Evolutionary conservation across 2,113 vertebrate genomes (phyloP).

Genomic region (Parus major): DNA sequence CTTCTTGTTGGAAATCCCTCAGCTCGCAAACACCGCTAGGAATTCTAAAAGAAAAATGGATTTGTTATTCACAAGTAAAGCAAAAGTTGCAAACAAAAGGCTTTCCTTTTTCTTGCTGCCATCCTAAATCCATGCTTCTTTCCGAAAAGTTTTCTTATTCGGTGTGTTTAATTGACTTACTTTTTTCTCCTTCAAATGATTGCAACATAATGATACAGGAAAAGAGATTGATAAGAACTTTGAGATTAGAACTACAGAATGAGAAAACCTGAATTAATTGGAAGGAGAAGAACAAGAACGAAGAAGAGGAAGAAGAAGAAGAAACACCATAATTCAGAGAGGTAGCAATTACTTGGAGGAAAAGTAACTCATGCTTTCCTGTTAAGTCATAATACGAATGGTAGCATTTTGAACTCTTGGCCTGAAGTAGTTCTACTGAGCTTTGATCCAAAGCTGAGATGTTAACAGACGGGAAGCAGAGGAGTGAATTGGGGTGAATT

Average conservation of each 20-base stretch:
- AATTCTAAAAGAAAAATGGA: not conserved
- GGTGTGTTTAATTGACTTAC: not conserved
- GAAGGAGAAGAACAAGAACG: not conserved
- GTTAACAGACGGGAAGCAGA: constrained; percentile 28
- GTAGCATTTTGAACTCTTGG: constrained; percentile 48
- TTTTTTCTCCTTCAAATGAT: not conserved
- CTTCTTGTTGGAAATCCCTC: not conserved
- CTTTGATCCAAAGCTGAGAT: constrained; percentile 30
- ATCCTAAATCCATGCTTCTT: not conserved
- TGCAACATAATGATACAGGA: not conserved
- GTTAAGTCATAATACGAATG: constrained; percentile 1
- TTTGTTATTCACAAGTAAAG: not conserved
- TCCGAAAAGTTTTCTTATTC: not conserved
- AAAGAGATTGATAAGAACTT: not conserved
- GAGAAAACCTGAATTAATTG: not conserved
- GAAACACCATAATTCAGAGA: not conserved
- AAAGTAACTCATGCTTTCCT: constrained; percentile 2
- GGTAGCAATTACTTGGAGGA: constrained; percentile 6
- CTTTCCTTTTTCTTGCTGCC: not conserved
- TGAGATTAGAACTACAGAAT: not conserved
- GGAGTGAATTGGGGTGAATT: constrained; percentile 50
- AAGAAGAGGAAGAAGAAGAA: not conserved
- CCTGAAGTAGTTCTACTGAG: constrained; percentile 32
- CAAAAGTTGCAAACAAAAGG: not conserved
- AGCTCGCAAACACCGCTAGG: not conserved